Evolutionary conservation across 2,797 vertebrate species (phyloP), one percentile per base, ranked within the genome.

Genomic region (Ceyx erithaca): DNA sequence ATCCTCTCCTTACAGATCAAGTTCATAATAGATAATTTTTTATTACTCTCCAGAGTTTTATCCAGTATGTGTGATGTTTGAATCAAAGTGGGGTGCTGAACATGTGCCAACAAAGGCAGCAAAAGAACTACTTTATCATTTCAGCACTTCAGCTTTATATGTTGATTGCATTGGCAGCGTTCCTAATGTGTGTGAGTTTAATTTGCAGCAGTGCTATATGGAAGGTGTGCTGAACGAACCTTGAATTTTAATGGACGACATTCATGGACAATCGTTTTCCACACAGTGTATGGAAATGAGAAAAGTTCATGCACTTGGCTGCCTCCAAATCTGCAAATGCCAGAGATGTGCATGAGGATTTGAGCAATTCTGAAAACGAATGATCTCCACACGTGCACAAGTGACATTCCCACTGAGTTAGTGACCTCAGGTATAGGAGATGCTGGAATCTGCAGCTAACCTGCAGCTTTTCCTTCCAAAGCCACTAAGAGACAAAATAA

Each of bases 151-250:
- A 95, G 91, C 84, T 80, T 90, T 90, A 94, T 95, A 80, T 90
- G 90, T 89, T 85, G 86, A 96, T 92, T 97, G 70, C 77, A 83
- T 91, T 98, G 97, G 96, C 97, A 93, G 59, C 51, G 68, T 89
- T 97, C 95, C 96, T 97, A 96, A 96, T 87, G 89, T n/a, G 69
- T 72, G 92, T 78, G 75, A 93, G 90, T 94, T 96, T 96, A 95
- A 97, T 97, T 97, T 92, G 87, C 62, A 95, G 91, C 73, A 96
- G 67, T 83, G 84, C 66, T 92, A 23, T 68, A 85, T 0, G 12
- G 81, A 96, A 96, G 92, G 92, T 96, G 85, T 92, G 58, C 59
- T 70, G 88, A 37, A 96, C 37, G 52, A 94, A 93, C 55, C 89
- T 77, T 66, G 94, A 96, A 97, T 97, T 77, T 94, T 94, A 96